These are phyloP conservation scores for Typhlichthys subterraneus DNA, from an alignment of 2,797 vertebrate genomes.

Conservation along the genomic window DNA sequence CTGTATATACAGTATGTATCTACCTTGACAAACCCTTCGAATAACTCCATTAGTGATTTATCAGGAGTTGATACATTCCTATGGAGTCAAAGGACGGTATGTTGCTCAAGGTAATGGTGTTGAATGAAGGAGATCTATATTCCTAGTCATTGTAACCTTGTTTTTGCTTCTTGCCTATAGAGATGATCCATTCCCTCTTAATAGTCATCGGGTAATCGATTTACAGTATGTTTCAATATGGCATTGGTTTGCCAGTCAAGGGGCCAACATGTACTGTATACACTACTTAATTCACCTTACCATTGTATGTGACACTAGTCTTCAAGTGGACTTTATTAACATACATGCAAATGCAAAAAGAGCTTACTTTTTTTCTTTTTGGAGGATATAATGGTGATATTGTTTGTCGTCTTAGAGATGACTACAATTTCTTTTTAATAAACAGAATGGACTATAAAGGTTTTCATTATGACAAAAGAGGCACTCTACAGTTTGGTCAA, in stretches of 20 bases:
- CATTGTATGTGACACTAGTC: constrained; percentile 66
- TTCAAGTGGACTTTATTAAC: constrained; percentile 48
- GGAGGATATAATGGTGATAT: constrained; percentile 25
- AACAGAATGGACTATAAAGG: constrained; percentile 56
- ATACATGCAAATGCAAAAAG: constrained; percentile 49
- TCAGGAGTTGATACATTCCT: constrained; percentile 52
- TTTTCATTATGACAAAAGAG: constrained; percentile 30
- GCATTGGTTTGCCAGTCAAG: constrained; percentile 44
- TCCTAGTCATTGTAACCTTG: constrained; percentile 16
- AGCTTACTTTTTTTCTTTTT: constrained; percentile 45
- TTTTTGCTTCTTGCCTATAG: constrained; percentile 24
- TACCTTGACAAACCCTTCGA: constrained; percentile 56
- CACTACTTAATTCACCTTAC: constrained; percentile 66
- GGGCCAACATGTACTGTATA: constrained; percentile 45
- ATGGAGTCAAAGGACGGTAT: constrained; percentile 31
- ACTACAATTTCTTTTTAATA: constrained; percentile 64
- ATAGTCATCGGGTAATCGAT: constrained; percentile 34
- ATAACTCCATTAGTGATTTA: constrained; percentile 40
- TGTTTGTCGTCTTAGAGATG: constrained; percentile 55
- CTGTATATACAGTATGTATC: constrained; percentile 28
- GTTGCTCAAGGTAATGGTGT: constrained; percentile 32
- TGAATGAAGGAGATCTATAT: constrained; percentile 48
- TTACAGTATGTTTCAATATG: constrained; percentile 8
- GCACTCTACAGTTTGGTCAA: constrained; percentile 19
- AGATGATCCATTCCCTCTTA: constrained; percentile 32